Conservation (phyloP, 1,140 invertebrate species). For the Cyclargus thomasi region DNA sequence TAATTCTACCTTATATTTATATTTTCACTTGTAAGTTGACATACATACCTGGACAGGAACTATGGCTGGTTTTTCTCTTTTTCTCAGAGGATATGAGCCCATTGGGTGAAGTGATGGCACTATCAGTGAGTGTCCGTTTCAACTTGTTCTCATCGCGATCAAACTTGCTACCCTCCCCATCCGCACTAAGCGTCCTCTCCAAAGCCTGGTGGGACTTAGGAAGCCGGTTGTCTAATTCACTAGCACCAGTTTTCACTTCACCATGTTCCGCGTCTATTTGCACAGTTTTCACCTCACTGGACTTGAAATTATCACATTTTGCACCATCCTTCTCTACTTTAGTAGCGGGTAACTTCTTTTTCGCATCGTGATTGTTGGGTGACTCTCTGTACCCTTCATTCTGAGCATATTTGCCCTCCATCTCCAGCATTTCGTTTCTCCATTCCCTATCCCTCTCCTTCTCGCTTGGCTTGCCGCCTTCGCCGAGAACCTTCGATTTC, state of each 20-base stretch:
- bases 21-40: slow-evolving; percentile 31
- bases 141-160: slow-evolving; percentile 56
- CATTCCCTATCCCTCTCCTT: slow-evolving; percentile 64
- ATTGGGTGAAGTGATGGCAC: slow-evolving; percentile 62
- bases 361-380: slow-evolving; percentile 54
- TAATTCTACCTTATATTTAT: slow-evolving; percentile 16
- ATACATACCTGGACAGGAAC: slow-evolving; percentile 66
- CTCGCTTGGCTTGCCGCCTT: slow-evolving; percentile 43
- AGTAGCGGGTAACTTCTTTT: slow-evolving; percentile 60
- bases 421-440: slow-evolving; percentile 58
- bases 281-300: slow-evolving; percentile 59
- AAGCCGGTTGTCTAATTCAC: slow-evolving; percentile 54
- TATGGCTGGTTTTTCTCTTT: slow-evolving; percentile 74
- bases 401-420: slow-evolving; percentile 69
- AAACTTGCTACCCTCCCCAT: slow-evolving; percentile 37
- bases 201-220: slow-evolving; percentile 56
- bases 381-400: slow-evolving; percentile 72
- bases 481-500: slow-evolving; percentile 54
- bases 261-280: slow-evolving; percentile 48
- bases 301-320: slow-evolving; percentile 62
- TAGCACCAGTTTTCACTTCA: slow-evolving; percentile 57
- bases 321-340: slow-evolving; percentile 50
- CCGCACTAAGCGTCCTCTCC: slow-evolving; percentile 62
- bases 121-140: slow-evolving; percentile 58
- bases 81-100: slow-evolving; percentile 73